Evolutionary conservation across 2,888 invertebrate species (phyloP), one percentile per base, ranked within the genome.

Genomic region (Sialis fuliginosa): DNA sequence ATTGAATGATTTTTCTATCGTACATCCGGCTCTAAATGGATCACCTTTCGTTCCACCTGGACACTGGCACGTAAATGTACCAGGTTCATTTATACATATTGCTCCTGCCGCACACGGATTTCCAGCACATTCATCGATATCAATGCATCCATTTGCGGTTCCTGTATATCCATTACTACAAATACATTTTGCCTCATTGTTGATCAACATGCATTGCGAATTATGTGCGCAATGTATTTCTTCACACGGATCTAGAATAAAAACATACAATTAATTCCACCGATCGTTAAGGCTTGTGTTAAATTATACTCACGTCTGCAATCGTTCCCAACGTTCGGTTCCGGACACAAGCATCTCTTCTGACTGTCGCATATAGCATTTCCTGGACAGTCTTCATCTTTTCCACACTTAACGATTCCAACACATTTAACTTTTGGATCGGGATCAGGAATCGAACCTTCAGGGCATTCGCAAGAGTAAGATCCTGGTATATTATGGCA

Each of bases 251-350:
- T 92, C 87, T 87, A 62, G 48, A 70, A 67, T 56, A 50, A 53
- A 44, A 30, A 46, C 35, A 22, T 47, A 30, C 30, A 30, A 37
- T 2, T 39, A 40, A 3, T 40, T 42, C 41, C 31, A 33, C 9
- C 47, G 49, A 31, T 13, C 13, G 48, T 39, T 31, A 22, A 44
- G 32, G 30, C 40, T 32, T 31, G 10, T 7, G 12, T 12, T 9
- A 45, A 40, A 42, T 5, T 34, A n/a, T 54, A 73, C 84, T 78
- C 74, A 87, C 87, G 91, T 65, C 90, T 77, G 57, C 92, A 92
- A 58, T 90, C 88, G 56, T 89, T 87, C 55, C 91, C 92, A 54
- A 88, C 71, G 60, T 91, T 91, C 0, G 92, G 92, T 58, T 88
- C 88, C 3, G 90, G 91, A 57, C 92, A 92, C 35, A 88, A 63